Base-by-base conservation (phyloP, 2,888 invertebrate genomes). In the Notocelia uddmanniana region DNA sequence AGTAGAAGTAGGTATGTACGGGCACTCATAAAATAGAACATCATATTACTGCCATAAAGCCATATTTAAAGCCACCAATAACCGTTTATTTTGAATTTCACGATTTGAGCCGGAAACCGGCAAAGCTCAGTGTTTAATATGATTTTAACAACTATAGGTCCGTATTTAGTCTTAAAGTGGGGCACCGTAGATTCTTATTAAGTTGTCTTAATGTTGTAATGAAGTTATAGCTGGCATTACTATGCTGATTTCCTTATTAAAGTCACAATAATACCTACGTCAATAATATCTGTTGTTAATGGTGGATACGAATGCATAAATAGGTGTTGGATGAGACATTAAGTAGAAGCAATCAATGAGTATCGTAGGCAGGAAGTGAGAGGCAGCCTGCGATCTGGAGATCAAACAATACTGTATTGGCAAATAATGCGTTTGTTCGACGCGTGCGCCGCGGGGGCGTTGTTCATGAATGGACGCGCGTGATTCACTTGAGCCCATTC, bases 401-500 rank as follows among this genome's bases (percentile, higher is more conserved):
- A 88, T 87, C 85, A 89, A 89, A 90, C 89, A 90, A 90, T 90
- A 87, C 73, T 73, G 69, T 81, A 84, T 85, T 84, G 83, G 84
- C 83, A 84, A 85, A 84, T 85, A 86, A 86, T 84, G 83, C 86
- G 86, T 88, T 85, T 82, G 84, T 84, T 79, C 80, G 83, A 85
- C 89, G 86, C 87, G 88, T 86, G 90, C 87, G 82, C 77, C 54
- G 90, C 85, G 91, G 88, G 87, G 91, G 90, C 88, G 90, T 81
- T 74, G 66, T 81, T 78, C 79, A 85, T 92, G 89, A 92, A 93
- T 92, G 92, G 88, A 84, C 77, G 81, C 80, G 85, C 83, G 86
- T 92, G 92, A 92, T 89, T 93, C 93, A 92, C 88, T 80, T 84
- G 82, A 81, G 76, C 82, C 84, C 92, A 92, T 93, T 93, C 91